These are phyloP conservation scores for Malurus splendens DNA, from an alignment of 2,797 vertebrate species.

Conservation along the genomic window DNA sequence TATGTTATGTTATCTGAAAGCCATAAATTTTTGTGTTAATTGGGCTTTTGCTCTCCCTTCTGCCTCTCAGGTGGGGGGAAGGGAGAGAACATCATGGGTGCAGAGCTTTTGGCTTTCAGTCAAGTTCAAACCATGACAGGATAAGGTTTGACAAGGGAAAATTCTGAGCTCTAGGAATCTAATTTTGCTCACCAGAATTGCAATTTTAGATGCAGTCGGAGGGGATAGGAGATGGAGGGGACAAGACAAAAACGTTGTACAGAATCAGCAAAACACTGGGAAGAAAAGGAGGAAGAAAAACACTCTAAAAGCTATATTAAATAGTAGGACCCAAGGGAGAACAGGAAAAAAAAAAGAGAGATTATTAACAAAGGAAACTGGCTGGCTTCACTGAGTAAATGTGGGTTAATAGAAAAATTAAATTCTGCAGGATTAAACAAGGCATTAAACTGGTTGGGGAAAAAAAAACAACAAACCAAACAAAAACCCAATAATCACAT, in stretches of 20 bases:
- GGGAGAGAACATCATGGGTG: no score
- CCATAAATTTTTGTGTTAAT: no score
- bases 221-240: not conserved
- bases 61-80: no score
- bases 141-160: slow-evolving; percentile 4
- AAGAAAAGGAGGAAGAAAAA: not conserved
- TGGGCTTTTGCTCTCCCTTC: no score
- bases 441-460: not conserved
- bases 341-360: not conserved
- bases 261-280: not conserved
- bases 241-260: not conserved
- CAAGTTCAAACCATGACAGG: no score
- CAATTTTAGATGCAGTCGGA: not conserved
- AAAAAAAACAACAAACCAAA: rapidly evolving
- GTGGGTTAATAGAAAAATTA: not conserved
- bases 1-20: no score
- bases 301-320: not conserved
- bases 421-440: slow-evolving; percentile 31
- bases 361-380: not conserved
- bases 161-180: slow-evolving; percentile 21
- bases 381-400: not conserved
- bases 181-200: slow-evolving; percentile 9
- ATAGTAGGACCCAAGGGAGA: not conserved
- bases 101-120: no score
- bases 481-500: not conserved